Conservation (phyloP, 2,113 vertebrate species). For the Leucopternis melanops region DNA sequence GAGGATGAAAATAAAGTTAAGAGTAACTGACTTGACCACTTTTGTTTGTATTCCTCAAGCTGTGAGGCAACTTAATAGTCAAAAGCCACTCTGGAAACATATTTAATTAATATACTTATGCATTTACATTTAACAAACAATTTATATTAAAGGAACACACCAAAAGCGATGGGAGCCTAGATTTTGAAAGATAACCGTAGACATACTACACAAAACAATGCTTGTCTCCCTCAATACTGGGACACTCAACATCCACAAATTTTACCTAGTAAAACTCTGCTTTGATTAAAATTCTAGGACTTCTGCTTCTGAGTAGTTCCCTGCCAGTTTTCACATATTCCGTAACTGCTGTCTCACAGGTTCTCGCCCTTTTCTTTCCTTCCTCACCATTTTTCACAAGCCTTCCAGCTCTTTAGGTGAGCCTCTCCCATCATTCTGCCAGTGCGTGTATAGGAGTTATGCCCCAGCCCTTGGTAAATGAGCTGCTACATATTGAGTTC, state of each 20-base stretch:
- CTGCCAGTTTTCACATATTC: background rate
- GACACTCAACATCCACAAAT: background rate
- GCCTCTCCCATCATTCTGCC: background rate
- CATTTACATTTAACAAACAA: background rate
- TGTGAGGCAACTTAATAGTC: background rate
- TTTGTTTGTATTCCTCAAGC: background rate
- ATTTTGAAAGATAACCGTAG: background rate
- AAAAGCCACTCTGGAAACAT: background rate
- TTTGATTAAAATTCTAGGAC: background rate
- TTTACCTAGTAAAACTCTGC: background rate
- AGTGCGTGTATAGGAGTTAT: rapidly evolving
- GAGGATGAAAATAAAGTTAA: background rate
- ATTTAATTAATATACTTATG: background rate
- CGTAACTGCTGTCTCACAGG: background rate
- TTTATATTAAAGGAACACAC: background rate
- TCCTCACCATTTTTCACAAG: background rate
- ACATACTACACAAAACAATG: background rate
- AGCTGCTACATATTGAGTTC: background rate
- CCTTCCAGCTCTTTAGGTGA: background rate
- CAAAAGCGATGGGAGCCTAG: background rate
- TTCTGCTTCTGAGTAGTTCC: background rate
- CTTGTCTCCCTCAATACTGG: background rate
- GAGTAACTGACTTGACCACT: background rate
- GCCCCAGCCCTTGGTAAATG: background rate
- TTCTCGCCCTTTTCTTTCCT: background rate